These are phyloP conservation scores for Mola mola DNA, from an alignment of 2,113 vertebrate genomes.

Conservation along the genomic window DNA sequence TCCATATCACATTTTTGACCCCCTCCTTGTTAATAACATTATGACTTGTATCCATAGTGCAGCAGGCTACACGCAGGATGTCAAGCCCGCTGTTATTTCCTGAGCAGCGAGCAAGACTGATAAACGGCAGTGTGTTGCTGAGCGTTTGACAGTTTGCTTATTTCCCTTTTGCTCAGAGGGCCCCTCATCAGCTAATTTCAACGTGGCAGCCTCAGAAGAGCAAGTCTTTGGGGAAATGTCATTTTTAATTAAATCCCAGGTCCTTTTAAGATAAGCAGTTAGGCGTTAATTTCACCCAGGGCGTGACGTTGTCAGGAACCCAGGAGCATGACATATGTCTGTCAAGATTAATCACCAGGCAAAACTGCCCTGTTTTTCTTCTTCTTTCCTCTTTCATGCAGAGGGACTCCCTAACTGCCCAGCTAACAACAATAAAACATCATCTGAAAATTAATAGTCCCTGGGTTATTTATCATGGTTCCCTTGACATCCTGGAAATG, in stretches of 20 bases:
- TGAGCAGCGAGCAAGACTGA: conserved; percentile 63
- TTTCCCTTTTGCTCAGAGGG: conserved; percentile 77
- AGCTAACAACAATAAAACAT: background rate
- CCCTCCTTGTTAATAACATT: conserved; percentile 58
- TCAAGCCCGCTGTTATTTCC: conserved; percentile 66
- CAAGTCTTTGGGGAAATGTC: conserved; percentile 84
- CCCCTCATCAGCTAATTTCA: conserved; percentile 81
- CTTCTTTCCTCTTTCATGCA: background rate
- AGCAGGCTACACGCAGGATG: conserved; percentile 37
- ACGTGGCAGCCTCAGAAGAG: conserved; percentile 75
- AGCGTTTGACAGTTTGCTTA: conserved; percentile 81
- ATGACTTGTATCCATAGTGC: conserved; percentile 48
- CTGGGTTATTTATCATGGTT: background rate
- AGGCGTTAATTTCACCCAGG: conserved; percentile 81
- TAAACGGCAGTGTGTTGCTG: conserved; percentile 76
- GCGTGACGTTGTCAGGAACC: conserved; percentile 73
- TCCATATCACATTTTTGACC: conserved; percentile 58
- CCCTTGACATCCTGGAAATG: background rate
- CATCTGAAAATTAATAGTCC: conserved; percentile 4
- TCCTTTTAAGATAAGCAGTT: conserved; percentile 84
- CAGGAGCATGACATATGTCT: conserved; percentile 79
- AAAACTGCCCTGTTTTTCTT: conserved; percentile 29
- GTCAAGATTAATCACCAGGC: conserved; percentile 78
- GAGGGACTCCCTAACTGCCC: conserved; percentile 33
- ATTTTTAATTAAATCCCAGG: conserved; percentile 87